Evolutionary conservation across 2,797 vertebrate genomes (phyloP), one percentile per base, ranked within the genome.

Genomic region (Acanthis flammea): DNA sequence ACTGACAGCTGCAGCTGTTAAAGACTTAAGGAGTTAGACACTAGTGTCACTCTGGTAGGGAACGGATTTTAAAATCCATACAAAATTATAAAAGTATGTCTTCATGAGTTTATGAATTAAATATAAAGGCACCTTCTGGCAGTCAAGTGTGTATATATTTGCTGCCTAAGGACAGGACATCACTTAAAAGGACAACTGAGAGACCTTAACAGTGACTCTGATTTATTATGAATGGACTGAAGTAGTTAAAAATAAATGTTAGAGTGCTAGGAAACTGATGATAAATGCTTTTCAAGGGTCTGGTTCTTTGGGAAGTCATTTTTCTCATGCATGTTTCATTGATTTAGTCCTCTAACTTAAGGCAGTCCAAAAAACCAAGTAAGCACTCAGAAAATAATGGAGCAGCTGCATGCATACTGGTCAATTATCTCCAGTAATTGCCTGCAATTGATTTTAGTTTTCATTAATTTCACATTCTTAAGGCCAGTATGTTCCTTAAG

Each of bases 111-210:
- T 63, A 95, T 92, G 76, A 94, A 94, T 96, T 92, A 88, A 93
- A 90, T 94, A 94, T 73, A 85, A 95, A 97, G 95, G 91, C 95
- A 96, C 79, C 74, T 96, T 61, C 60, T 92, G 94, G 94, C 82
- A 96, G 79, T 84, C 87, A 94, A 81, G 44, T 63, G 44, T 86
- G 60, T 75, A 82, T 75, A 45, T 62, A 93, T 88, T 60, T 93
- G 85, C 91, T 81, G 85, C 62, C 92, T 45, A 65, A 88, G 85
- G 79, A 92, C 75, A 86, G 74, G 74, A 90, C 55, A 48, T 82
- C 78, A 82, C 53, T 68, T 94, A 78, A 50, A 92, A 90, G 55
- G 54, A 96, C 70, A 94, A 80, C 41, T 81, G 73, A 81, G 67
- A 88, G 41, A 84, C 47, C 63, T 76, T 86, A 96, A 87, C 48